A percentile compares a stretch with the other conserved stretches of the same genome.
Evolutionary conservation across 2,888 invertebrate genomes (phyloP).

Genomic region (Elysia crispata): DNA sequence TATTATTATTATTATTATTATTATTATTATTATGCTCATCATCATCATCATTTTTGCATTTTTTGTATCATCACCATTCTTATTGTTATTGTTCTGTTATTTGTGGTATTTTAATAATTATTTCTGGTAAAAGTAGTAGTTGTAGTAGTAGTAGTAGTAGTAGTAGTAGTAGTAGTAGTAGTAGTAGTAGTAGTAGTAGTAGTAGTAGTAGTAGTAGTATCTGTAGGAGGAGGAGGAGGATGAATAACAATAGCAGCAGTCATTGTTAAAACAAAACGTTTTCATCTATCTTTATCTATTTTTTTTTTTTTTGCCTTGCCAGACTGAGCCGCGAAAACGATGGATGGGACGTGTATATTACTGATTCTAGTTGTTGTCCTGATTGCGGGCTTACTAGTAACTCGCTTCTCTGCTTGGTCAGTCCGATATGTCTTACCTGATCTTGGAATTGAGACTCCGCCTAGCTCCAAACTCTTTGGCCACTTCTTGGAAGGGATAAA

Average conservation of each 20-base stretch:
- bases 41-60: no score
- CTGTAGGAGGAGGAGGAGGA: neutral
- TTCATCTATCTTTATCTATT: no score
- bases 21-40: no score
- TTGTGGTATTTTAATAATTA: no score
- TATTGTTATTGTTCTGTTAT: neutral
- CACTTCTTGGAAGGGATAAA: constrained; percentile 15
- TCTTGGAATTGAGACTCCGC: constrained; percentile 29
- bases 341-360: no score
- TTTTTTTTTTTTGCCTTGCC: no score
- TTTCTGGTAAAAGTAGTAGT: neutral
- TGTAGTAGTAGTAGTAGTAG: constrained; percentile 29
- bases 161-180: constrained; percentile 32
- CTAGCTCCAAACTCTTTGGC: constrained; percentile 12
- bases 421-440: neutral
- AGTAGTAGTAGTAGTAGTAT: constrained; percentile 26
- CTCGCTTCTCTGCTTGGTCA: no score
- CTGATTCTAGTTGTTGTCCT: no score
- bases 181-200: constrained; percentile 32
- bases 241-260: neutral
- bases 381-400: no score
- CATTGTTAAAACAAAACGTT: neutral
- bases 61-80: no score
- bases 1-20: no score
- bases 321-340: no score